Evolutionary conservation across 2,888 invertebrate genomes (phyloP), one percentile per base, ranked within the genome.

Genomic region (Pristionchus arcanus): DNA sequence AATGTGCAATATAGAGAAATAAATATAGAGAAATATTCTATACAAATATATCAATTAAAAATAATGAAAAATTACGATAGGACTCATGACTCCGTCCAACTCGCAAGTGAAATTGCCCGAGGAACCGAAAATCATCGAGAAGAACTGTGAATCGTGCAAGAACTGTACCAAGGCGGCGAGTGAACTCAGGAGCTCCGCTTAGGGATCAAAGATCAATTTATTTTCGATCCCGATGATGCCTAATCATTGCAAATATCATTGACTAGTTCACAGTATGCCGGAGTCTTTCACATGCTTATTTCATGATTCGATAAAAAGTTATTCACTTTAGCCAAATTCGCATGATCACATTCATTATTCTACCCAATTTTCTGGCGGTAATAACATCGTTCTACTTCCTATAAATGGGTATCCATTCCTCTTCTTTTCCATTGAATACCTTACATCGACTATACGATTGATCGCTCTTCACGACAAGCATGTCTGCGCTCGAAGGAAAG

Each of bases 171-270:
- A 81, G 81, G 28, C 49, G 11, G 15, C 49, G 25, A 81, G 16
- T 53, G 81, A 81, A 49, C n/a, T 53, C 34, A 81, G 81, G 28
- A 81, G 81, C 53, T 81, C 81, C n/a, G 81, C 81, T 13, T 81
- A 81, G 81, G 28, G n/a, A n/a, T 81, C 81, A 81, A 81, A 81
- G 42, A 53, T 42, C 49, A 81, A 15, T 49, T 5, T 68, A 7
- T 11, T 25, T 66, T 25, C 28, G 7, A 11, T 16, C 11, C 42
- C 42, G 11, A 49, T 49, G 42, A 49, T 49, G 7, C 13, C 42
- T 49, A 49, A 9, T 49, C 11, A 49, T 49, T 49, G 42, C 13
- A 49, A 49, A 49, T 49, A 49, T 49, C 42, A 77, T 42, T 37
- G 34, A 71, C 5, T 34, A 71, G 1, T 4, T 21, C 21, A 16